These are phyloP conservation scores for Clarias batrachus DNA, from an alignment of 2,113 vertebrate genomes.

Conservation along the genomic window DNA sequence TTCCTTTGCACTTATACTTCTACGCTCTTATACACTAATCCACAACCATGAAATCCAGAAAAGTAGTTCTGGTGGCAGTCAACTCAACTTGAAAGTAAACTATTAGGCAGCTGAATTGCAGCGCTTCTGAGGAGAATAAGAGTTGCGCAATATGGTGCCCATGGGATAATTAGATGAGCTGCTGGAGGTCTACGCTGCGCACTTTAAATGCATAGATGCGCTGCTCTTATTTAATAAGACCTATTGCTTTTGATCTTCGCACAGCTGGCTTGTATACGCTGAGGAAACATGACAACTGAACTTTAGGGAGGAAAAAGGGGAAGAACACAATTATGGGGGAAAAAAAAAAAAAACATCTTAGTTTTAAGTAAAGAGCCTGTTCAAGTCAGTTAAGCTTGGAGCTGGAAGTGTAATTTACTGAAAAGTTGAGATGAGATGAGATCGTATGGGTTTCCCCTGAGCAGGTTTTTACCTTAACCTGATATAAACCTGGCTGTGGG, in stretches of 20 bases:
- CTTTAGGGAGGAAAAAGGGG: background rate
- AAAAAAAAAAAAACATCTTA: background rate
- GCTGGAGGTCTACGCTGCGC: background rate
- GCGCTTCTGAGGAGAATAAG: slow-evolving; percentile 26
- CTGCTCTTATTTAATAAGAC: background rate
- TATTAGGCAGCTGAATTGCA: slow-evolving; percentile 2
- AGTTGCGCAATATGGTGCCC: background rate
- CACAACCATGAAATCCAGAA: slow-evolving; percentile 12
- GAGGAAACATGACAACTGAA: slow-evolving; percentile 9
- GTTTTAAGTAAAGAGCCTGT: background rate
- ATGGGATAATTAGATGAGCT: slow-evolving; percentile 1
- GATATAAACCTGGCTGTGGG: slow-evolving; percentile 28
- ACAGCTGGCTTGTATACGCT: background rate
- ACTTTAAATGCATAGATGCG: background rate
- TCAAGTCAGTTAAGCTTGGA: slow-evolving; percentile 32
- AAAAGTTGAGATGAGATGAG: slow-evolving; percentile 28
- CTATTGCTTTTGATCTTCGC: slow-evolving; percentile 18
- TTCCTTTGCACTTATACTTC: slow-evolving; percentile 35
- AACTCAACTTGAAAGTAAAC: slow-evolving; percentile 26
- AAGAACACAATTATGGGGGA: background rate
- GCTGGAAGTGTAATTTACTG: slow-evolving; percentile 23
- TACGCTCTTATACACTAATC: slow-evolving; percentile 34
- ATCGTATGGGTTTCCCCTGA: slow-evolving; percentile 33
- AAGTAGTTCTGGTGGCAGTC: slow-evolving; percentile 12
- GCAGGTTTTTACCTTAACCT: slow-evolving; percentile 18